These are phyloP conservation scores for Eurystomus gularis DNA, from an alignment of 2,113 vertebrate species.

Conservation along the genomic window DNA sequence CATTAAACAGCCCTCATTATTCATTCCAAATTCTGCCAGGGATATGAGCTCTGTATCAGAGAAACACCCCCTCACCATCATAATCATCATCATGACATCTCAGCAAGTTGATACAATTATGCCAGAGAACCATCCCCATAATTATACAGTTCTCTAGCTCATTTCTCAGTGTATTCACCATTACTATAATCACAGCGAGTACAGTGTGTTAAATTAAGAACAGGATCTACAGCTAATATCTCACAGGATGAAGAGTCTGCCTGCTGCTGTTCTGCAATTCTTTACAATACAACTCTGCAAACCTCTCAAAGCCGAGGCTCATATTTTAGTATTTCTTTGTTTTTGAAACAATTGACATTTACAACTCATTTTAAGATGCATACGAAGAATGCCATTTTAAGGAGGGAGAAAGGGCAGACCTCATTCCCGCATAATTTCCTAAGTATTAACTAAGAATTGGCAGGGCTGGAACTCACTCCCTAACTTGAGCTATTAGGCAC, in stretches of 20 bases:
- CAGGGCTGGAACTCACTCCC: background rate
- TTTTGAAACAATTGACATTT: constrained; percentile 45
- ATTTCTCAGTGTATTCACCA: constrained; percentile 65
- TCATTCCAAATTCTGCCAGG: constrained; percentile 68
- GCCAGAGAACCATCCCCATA: constrained; percentile 63
- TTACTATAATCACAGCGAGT: constrained; percentile 67
- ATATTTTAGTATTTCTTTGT: background rate
- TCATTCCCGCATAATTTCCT: background rate
- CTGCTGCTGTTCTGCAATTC: constrained; percentile 49
- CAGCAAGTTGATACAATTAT: constrained; percentile 65
- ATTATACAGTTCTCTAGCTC: constrained; percentile 61
- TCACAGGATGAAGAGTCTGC: constrained; percentile 50
- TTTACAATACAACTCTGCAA: constrained; percentile 52
- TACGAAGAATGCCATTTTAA: background rate
- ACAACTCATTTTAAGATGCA: background rate
- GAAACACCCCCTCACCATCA: constrained; percentile 53
- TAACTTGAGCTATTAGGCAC: background rate
- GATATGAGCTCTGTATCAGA: constrained; percentile 64
- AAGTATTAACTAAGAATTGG: background rate
- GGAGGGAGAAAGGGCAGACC: background rate
- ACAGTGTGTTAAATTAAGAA: constrained; percentile 74
- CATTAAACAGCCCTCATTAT: constrained; percentile 68
- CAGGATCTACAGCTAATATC: constrained; percentile 61
- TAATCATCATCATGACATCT: constrained; percentile 54
- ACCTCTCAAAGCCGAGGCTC: constrained; percentile 25